Evolutionary conservation across 2,888 invertebrate species (phyloP), one percentile per base, ranked within the genome.

Genomic region (Limnephilus rhombicus): DNA sequence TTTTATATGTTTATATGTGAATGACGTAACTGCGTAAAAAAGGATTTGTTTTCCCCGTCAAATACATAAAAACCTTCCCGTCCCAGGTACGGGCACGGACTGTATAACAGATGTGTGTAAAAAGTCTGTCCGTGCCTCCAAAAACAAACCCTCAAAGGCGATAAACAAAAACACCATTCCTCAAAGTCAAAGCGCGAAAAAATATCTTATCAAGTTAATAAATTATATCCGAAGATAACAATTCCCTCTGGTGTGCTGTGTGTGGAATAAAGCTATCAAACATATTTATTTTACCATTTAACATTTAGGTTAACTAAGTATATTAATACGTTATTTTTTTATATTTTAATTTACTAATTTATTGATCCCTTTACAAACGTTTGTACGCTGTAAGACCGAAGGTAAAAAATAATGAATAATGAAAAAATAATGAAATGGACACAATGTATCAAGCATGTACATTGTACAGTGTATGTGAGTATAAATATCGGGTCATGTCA

Each of bases 171-270:
- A 68, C 29, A 87, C n/a, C 29, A 53, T 87, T 53, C 29, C 68
- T 87, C 87, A 87, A 68, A 53, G 53, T 68, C 87, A 87, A 87
- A 87, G 18, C 15, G 31, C 87, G 34, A 87, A 87, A 87, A 68
- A 68, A 68, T 18, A 18, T 24, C 53, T 18, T 3, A 2, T 3
- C 5, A 18, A 68, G 53, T 53, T 18, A 68, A 24, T 68, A 24
- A 18, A 68, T 5, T 68, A 68, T 68, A 18, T 24, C 24, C 7
- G 24, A 68, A 68, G 24, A 68, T 68, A 24, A 15, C 24, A 68
- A 24, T 24, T 68, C 5, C 13, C 0, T 24, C 53, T 68, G 18
- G 24, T 7, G 24, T 68, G 18, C 7, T 68, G 7, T 68, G 24
- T 18, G 13, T 5, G 18, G 53, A 68, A 68, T 68, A 18, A 5